Conservation (phyloP, 2,888 invertebrate species). For the Ctena decussata region DNA sequence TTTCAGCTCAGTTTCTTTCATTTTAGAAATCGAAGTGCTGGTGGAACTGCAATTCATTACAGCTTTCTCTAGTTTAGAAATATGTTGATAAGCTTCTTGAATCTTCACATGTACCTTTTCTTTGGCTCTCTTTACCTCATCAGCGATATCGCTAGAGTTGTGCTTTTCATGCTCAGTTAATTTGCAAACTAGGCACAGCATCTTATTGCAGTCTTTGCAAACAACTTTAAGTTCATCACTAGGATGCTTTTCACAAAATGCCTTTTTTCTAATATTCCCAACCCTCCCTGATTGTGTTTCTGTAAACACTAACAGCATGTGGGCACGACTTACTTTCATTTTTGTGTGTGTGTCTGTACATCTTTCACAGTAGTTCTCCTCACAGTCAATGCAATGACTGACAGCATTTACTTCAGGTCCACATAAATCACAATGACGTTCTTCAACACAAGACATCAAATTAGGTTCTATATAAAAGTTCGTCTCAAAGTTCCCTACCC, state of each 20-base stretch:
- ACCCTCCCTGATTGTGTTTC: no score
- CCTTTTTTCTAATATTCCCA: background rate
- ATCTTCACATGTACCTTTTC: background rate
- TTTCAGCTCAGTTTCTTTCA: no score
- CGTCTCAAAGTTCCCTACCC: slow-evolving; percentile 8
- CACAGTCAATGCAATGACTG: background rate
- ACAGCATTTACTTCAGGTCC: background rate
- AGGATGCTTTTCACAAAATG: background rate
- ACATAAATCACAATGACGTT: slow-evolving; percentile 13
- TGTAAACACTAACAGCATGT: background rate
- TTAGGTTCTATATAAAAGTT: slow-evolving; percentile 8
- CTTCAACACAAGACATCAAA: background rate
- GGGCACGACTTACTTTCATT: background rate
- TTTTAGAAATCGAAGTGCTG: no score
- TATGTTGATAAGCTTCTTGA: background rate
- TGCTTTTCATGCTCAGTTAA: slow-evolving; percentile 25
- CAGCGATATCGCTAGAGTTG: background rate
- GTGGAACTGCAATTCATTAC: no score
- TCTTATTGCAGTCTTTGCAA: slow-evolving; percentile 18
- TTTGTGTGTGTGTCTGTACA: background rate
- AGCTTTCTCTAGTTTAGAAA: background rate
- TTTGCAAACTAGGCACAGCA: slow-evolving; percentile 24
- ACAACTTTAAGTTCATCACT: slow-evolving; percentile 15
- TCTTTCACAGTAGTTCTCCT: slow-evolving; percentile 10
- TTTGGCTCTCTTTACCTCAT: background rate